Evolutionary conservation across 92 coral and sea anemone species (phyloP), one percentile per base, ranked within the genome.

Genomic region (Desmophyllum pertusum): DNA sequence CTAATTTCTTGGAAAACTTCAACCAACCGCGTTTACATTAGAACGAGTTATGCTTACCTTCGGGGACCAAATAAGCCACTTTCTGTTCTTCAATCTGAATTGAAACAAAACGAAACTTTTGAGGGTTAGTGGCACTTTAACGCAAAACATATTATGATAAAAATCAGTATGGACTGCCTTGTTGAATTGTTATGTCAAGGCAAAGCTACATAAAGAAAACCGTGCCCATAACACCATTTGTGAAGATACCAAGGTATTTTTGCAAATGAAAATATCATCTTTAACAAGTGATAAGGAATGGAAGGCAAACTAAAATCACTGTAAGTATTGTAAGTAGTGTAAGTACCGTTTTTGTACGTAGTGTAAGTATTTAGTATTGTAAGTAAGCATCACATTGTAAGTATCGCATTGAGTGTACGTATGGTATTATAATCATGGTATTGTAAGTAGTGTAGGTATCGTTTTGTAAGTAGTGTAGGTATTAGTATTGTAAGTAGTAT

Each of bases 41-140:
- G 25, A 70, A 70, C 25, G 4, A 6, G 23, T 3, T 38, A 31
- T 51, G 10, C 67, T 76, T 14, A 73, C 77, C 80, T 35, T 36
- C 42, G 0, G 73, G 19, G 1, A 18, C 59, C 27, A 45, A 79
- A 25, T 30, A 13, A 3, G 42, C 29, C 73, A 63, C 13, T 27
- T 15, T 55, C 69, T 53, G 50, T 57, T 55, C 83, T 45, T 64
- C 83, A 36, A 5, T 63, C 83, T 79, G 29, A 8, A n/a, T 43
- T 41, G n/a, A 62, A 33, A 38, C 6, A 63, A 63, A 30, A 9
- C 11, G 23, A 65, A 13, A 41, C n/a, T n/a, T n/a, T n/a, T n/a
- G n/a, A n/a, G n/a, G n/a, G 36, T 11, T 4, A 19, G 7, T 2
- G 38, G 5, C 39, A 66, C 29, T 21, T 19, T 3, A 0, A 36